phyloP scores from a whole-genome alignment of 2,888 invertebrate genomes.

The Heteromyza rotundicornis region DNA sequence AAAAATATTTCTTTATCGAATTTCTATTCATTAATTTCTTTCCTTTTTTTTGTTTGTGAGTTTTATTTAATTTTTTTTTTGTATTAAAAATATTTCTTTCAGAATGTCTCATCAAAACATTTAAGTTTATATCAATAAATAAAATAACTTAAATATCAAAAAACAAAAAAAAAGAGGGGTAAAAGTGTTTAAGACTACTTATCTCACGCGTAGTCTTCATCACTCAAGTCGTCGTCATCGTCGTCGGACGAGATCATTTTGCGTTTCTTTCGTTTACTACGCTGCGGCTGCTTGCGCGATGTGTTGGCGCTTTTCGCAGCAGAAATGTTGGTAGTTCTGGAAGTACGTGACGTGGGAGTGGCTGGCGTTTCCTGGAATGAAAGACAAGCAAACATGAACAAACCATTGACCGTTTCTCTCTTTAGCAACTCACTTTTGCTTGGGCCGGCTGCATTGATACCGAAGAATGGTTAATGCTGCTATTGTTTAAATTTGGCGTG shows the following conservation, averaged over 20 bases:
- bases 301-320: constrained; percentile 21
- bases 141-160: not conserved
- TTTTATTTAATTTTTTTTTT: not conserved
- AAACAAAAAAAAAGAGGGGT: no score
- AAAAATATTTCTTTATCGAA: not conserved
- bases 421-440: constrained; percentile 8
- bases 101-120: not conserved
- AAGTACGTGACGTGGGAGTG: constrained; percentile 38
- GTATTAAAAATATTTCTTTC: not conserved
- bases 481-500: constrained; percentile 32
- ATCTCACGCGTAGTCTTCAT: constrained; percentile 62
- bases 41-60: no score
- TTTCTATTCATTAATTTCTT: no score
- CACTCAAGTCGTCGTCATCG: constrained; percentile 73
- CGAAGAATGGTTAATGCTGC: constrained; percentile 32
- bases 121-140: constrained; percentile 2
- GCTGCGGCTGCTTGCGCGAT: constrained; percentile 43
- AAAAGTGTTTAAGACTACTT: no score
- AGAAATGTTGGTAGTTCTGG: constrained; percentile 18
- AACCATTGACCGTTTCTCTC: no score
- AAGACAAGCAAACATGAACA: no score
- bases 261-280: constrained; percentile 63
- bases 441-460: constrained; percentile 25
- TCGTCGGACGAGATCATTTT: constrained; percentile 67
- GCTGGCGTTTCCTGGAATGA: constrained; percentile 30